Percentiles rank a stretch among this genome's conserved stretches.
phyloP scores from a whole-genome alignment of 2,113 vertebrate species.

The Nasalis larvatus region DNA sequence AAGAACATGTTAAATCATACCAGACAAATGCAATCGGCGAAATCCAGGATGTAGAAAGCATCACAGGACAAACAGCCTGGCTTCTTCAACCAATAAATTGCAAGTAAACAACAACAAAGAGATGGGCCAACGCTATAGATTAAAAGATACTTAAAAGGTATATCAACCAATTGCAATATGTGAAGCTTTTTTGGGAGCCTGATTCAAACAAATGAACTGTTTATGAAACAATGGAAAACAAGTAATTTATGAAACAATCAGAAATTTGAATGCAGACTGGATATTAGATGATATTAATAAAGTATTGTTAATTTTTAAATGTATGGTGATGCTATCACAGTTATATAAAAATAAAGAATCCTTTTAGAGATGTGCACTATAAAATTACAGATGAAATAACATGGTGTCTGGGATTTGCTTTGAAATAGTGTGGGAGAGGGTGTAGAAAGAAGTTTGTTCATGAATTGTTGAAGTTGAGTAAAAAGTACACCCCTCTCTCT shows the following conservation, averaged over 20 bases:
- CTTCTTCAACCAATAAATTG: not conserved
- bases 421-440: not conserved
- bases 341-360: not conserved
- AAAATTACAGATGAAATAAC: not conserved
- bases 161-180: not conserved
- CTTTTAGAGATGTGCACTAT: not conserved
- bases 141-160: not conserved
- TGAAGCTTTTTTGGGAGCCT: not conserved
- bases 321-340: not conserved
- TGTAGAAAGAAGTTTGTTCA: not conserved
- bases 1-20: not conserved
- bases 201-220: not conserved
- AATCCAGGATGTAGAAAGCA: not conserved
- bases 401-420: not conserved
- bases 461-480: not conserved
- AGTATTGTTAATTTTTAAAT: not conserved
- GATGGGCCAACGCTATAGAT: not conserved
- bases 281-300: not conserved
- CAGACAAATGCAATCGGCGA: not conserved
- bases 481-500: not conserved
- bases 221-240: not conserved
- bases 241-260: not conserved
- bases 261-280: not conserved
- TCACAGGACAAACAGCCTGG: not conserved
- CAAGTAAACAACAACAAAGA: not conserved